A percentile compares a stretch with the other conserved stretches of the same genome.
phyloP scores from a whole-genome alignment of 2,797 vertebrate genomes.

The Lycodopsis pacificus region DNA sequence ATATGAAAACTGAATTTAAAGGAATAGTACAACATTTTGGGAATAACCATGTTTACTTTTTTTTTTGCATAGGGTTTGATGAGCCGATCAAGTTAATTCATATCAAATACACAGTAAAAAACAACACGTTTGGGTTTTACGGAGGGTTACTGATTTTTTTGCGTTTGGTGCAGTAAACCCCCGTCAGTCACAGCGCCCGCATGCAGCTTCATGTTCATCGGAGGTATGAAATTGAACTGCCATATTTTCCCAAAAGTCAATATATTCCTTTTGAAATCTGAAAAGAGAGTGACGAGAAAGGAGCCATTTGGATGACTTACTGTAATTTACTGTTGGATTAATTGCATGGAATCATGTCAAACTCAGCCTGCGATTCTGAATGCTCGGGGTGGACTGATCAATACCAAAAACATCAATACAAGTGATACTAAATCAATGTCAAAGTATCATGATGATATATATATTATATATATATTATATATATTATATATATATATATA shows the following conservation, averaged over 20 bases:
- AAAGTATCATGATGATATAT: no score
- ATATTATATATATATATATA: no score
- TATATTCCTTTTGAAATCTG: not conserved
- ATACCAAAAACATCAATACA: not conserved
- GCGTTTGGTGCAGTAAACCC: not conserved
- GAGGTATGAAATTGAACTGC: not conserved
- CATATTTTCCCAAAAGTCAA: not conserved
- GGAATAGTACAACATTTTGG: not conserved
- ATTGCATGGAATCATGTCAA: not conserved
- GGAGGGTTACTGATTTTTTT: not conserved
- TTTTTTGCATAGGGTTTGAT: not conserved
- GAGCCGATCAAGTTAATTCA: not conserved
- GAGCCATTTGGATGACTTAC: not conserved
- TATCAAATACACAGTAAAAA: not conserved
- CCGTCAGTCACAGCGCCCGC: not conserved
- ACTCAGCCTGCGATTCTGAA: not conserved
- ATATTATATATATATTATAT: no score
- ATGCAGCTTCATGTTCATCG: not conserved
- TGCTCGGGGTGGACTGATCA: not conserved
- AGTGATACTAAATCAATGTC: not conserved
- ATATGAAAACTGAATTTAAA: not conserved
- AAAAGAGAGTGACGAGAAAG: not conserved
- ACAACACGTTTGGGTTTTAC: not conserved
- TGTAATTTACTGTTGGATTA: not conserved
- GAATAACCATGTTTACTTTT: not conserved